Evolutionary conservation across 2,113 vertebrate genomes (phyloP).

Genomic region (Takifugu bimaculatus): DNA sequence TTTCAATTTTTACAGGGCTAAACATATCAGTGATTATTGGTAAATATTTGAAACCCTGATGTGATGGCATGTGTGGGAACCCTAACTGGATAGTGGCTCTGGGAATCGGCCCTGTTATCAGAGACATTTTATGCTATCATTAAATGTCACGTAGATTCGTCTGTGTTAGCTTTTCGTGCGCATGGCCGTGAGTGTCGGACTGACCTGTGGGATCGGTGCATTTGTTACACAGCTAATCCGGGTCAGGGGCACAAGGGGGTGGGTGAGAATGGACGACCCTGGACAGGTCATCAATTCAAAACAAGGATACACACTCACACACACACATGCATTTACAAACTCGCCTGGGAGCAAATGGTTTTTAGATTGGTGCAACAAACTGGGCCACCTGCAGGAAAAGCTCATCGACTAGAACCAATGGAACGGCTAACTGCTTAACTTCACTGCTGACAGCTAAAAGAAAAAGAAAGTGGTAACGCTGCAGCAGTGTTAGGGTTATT

Average conservation of each 20-base stretch:
- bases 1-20: conserved; percentile 2
- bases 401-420: background rate
- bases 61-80: no score
- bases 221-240: conserved; percentile 4
- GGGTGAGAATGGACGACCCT: background rate
- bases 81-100: no score
- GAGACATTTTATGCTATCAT: no score
- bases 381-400: conserved; percentile 1
- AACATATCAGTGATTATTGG: background rate
- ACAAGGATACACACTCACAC: conserved; percentile 6
- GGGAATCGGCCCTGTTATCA: no score
- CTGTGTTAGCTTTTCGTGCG: no score
- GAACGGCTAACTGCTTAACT: no score
- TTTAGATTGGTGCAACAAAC: background rate
- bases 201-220: background rate
- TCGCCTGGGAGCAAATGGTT: background rate
- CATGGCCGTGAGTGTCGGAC: no score
- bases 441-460: no score
- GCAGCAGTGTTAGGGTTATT: background rate
- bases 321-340: background rate
- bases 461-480: background rate
- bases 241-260: conserved; percentile 1
- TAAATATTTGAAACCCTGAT: no score
- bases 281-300: conserved; percentile 16
- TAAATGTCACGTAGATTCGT: background rate